Evolutionary conservation across 2,113 vertebrate genomes (phyloP), one percentile per base, ranked within the genome.

Genomic region (Excalfactoria chinensis): DNA sequence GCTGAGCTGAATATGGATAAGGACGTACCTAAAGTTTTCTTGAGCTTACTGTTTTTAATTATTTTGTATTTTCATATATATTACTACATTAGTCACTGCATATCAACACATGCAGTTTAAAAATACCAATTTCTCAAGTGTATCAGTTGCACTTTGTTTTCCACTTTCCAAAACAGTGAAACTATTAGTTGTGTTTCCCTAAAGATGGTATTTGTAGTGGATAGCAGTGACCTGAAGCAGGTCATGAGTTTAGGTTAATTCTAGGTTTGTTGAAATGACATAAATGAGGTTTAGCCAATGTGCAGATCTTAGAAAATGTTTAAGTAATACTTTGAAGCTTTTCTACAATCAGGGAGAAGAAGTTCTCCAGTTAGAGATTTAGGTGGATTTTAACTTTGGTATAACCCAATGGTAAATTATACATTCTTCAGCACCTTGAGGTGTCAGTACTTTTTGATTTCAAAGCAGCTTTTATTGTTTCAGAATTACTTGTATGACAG

Each of bases 381-480:
- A 60, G 32, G 59, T 64, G 34, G 32, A 84, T 30, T 37, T 18
- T 62, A 74, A 66, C 6, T 73, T 67, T 34, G 35, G 51, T 41
- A 66, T 0, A 9, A 70, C 9, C 7, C n/a, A 40, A 23, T 74
- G 0, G 0, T 62, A 84, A 84, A 67, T 3, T 19, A 13, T 2
- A 26, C 1, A 2, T 56, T 34, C 13, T 64, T 73, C 55, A 56
- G 40, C 4, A 68, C 41, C 20, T 76, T 30, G 41, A 76, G 40
- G 28, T 12, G 25, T 70, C 43, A 70, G 7, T 32, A 53, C 4
- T 67, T 85, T 49, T 40, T 37, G 10, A 82, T 73, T 78, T 82
- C 41, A 58, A 63, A 10, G 13, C 9, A 32, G 25, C 3, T 48
- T 44, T 51, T 82, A 34, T 8, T 71, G 12, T 71, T 90, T 85